These are phyloP conservation scores for Drymodes brunneopygia DNA, from an alignment of 2,113 vertebrate species.

Conservation along the genomic window DNA sequence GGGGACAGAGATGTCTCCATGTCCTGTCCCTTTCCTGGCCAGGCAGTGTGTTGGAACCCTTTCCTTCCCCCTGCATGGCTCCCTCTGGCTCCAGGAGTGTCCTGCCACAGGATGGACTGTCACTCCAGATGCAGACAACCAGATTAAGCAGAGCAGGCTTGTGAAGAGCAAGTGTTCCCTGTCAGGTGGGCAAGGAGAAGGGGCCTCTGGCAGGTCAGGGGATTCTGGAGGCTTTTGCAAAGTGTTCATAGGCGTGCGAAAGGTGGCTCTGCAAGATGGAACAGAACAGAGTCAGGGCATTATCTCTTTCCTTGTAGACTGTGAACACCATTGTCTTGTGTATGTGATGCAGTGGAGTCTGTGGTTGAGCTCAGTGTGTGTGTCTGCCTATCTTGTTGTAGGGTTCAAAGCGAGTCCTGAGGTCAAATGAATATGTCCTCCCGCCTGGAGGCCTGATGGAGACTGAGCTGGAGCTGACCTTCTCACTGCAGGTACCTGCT, in stretches of 20 bases:
- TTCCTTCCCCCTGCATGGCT: neutral
- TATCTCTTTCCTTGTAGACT: neutral
- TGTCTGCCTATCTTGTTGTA: constrained; percentile 1
- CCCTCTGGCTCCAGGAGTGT: neutral
- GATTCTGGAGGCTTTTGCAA: neutral
- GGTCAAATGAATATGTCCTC: constrained; percentile 95
- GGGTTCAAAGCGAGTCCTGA: constrained; percentile 93
- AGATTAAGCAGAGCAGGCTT: neutral
- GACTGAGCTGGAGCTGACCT: constrained; percentile 92
- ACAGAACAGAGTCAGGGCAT: neutral
- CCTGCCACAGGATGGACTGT: neutral
- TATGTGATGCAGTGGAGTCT: neutral
- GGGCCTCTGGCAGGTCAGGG: neutral
- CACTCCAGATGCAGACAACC: neutral
- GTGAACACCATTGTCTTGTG: neutral
- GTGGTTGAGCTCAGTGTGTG: neutral
- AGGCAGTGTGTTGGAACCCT: neutral
- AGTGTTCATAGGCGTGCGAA: neutral
- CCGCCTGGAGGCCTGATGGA: constrained; percentile 92
- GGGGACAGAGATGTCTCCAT: neutral
- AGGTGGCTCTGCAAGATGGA: neutral
- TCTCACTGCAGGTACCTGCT: constrained; percentile 89
- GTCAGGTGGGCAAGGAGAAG: neutral
- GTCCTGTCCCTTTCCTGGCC: neutral
- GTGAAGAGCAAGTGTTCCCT: neutral